Percentiles rank a stretch among this genome's conserved stretches.
phyloP scores from a whole-genome alignment of 53 echinoderm and acorn worm species.

The Temnopleurus reevesii region DNA sequence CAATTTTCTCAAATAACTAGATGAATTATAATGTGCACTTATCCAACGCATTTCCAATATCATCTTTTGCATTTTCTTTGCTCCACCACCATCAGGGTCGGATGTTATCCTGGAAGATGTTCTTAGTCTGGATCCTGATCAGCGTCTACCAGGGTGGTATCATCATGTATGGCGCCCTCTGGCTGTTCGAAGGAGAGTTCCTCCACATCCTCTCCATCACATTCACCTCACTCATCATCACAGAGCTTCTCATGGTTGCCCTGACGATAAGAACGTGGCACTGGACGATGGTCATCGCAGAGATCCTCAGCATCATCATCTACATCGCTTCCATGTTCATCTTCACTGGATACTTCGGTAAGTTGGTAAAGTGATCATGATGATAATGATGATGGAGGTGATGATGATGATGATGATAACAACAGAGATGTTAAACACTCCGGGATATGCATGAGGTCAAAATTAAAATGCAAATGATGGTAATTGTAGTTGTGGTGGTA shows the following conservation, averaged over 20 bases:
- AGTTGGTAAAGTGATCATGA: neutral
- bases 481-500: neutral
- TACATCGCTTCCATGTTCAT: slow-evolving; percentile 94
- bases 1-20: too few species aligned
- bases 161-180: slow-evolving; percentile 99
- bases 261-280: slow-evolving; percentile 98
- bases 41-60: too few species aligned
- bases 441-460: too few species aligned
- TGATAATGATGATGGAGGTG: neutral
- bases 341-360: slow-evolving; percentile 92
- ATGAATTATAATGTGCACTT: too few species aligned
- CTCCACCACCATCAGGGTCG: slow-evolving; percentile 69
- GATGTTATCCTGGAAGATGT: slow-evolving; percentile 97
- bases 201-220: slow-evolving; percentile 97
- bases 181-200: slow-evolving; percentile 97
- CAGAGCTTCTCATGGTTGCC: slow-evolving; percentile 97
- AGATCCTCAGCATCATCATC: slow-evolving; percentile 81
- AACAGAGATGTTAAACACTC: too few species aligned
- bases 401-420: too few species aligned
- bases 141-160: slow-evolving; percentile 97
- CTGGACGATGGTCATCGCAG: slow-evolving; percentile 94
- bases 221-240: slow-evolving; percentile 95
- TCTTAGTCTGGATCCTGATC: slow-evolving; percentile 96
- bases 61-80: neutral
- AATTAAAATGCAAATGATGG: neutral